Percentiles rank a stretch among this genome's conserved stretches.
phyloP scores from a whole-genome alignment of 2,888 invertebrate genomes.

The Thera britannica region DNA sequence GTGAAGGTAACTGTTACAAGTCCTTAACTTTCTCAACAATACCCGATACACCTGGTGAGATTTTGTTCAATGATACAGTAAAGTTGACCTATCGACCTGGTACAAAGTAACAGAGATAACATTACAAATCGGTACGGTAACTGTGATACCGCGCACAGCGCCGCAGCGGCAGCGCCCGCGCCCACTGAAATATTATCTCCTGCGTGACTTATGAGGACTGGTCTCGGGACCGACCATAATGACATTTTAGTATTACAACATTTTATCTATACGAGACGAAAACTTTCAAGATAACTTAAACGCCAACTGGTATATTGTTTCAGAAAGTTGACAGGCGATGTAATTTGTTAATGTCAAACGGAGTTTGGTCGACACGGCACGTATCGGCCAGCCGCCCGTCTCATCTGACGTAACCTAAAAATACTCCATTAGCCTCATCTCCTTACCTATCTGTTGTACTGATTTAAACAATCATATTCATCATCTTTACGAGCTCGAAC shows the following conservation, averaged over 20 bases:
- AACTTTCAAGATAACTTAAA: constrained; percentile 82
- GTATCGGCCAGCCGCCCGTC: constrained; percentile 50
- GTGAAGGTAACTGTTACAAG: constrained; percentile 12
- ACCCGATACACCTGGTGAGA: constrained; percentile 47
- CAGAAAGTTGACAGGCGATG: constrained; percentile 79
- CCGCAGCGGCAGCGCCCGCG: constrained; percentile 44
- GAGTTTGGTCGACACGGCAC: constrained; percentile 53
- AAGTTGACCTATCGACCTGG: constrained; percentile 78
- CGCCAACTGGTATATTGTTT: constrained; percentile 83
- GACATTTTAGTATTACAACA: constrained; percentile 84
- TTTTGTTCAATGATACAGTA: constrained; percentile 63
- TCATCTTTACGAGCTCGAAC: constrained; percentile 63
- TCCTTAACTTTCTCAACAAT: constrained; percentile 30
- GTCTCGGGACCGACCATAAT: constrained; percentile 74
- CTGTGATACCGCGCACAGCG: constrained; percentile 59
- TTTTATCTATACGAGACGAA: constrained; percentile 81
- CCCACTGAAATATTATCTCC: constrained; percentile 76
- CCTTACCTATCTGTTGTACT: constrained; percentile 63
- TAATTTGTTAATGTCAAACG: constrained; percentile 81
- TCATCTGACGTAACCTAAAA: constrained; percentile 72
- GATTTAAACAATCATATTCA: constrained; percentile 74
- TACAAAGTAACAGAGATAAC: constrained; percentile 78
- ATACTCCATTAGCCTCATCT: constrained; percentile 61
- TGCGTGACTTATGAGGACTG: constrained; percentile 70
- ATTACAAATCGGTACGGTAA: constrained; percentile 78